phyloP scores from a whole-genome alignment of 2,797 vertebrate species.

The Capromys pilorides region DNA sequence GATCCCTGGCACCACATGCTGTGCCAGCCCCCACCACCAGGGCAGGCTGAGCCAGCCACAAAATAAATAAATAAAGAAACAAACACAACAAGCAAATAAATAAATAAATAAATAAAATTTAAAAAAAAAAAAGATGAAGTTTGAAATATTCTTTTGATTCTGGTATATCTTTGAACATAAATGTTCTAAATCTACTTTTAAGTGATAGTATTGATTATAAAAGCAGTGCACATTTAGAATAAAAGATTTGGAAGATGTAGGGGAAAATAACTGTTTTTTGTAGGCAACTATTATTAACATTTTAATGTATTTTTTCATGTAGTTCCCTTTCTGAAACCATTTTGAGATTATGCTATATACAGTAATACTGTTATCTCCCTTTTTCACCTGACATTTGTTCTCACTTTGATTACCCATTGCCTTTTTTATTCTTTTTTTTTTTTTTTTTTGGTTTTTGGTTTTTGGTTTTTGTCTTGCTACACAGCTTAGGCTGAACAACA shows the following conservation, averaged over 20 bases:
- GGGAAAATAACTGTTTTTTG: conserved; percentile 3
- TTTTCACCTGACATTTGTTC: conserved; percentile 35
- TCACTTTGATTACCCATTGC: conserved; percentile 18
- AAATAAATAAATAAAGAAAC: too few species aligned
- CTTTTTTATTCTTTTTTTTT: neutral
- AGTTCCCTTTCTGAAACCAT: neutral
- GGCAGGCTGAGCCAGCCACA: too few species aligned
- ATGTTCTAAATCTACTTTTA: conserved; percentile 18
- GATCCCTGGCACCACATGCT: too few species aligned
- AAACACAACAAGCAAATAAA: too few species aligned
- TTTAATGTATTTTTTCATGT: conserved; percentile 52
- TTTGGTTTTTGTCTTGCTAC: neutral
- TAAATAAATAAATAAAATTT: too few species aligned
- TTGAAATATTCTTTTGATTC: conserved; percentile 37
- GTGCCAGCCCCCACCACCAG: too few species aligned
- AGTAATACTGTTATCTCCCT: neutral
- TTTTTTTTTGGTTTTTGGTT: too few species aligned
- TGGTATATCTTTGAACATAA: neutral
- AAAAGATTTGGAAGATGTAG: conserved; percentile 37
- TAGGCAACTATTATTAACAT: neutral
- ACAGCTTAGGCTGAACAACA: too few species aligned
- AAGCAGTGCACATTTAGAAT: conserved; percentile 29
- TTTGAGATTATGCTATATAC: neutral
- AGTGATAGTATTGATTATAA: conserved; percentile 2
- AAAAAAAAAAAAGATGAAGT: conserved; percentile 14